These are phyloP conservation scores for Tretioscincus oriximinensis DNA, from an alignment of 2,113 vertebrate species.

Conservation along the genomic window DNA sequence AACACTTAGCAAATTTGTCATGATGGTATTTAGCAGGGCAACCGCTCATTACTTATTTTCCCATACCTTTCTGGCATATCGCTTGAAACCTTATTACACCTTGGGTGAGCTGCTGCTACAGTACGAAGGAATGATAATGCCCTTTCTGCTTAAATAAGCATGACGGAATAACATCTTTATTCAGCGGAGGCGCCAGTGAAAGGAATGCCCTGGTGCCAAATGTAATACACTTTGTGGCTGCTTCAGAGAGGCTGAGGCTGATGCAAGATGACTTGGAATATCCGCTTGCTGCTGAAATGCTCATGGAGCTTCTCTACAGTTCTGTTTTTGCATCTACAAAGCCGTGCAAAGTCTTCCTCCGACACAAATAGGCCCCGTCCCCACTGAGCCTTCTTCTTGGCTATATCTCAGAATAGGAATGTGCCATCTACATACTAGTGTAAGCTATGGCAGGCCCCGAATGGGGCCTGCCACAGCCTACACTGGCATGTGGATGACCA, in stretches of 20 bases:
- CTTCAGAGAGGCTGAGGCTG: conserved; percentile 30
- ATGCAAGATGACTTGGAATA: conserved; percentile 27
- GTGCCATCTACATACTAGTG: no score
- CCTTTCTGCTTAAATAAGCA: conserved; percentile 49
- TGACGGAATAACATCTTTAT: conserved; percentile 44
- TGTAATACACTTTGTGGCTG: conserved; percentile 25
- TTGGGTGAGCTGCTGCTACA: conserved; percentile 41
- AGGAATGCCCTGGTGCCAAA: conserved; percentile 38
- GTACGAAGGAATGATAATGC: conserved; percentile 51
- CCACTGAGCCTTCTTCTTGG: no score
- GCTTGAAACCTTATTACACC: conserved; percentile 42
- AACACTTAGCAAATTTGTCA: conserved; percentile 57
- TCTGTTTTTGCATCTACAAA: conserved; percentile 8
- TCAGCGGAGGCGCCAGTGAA: conserved; percentile 19
- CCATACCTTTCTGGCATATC: conserved; percentile 45
- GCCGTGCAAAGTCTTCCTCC: background rate
- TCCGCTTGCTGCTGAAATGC: conserved; percentile 6
- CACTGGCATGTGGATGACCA: no score
- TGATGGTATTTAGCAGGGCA: conserved; percentile 56
- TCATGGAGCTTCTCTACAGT: conserved; percentile 33
- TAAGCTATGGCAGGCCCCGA: no score
- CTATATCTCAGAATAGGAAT: no score
- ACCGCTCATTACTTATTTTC: conserved; percentile 59
- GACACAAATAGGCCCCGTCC: no score
- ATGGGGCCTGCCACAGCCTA: no score